A percentile compares a stretch with the other conserved stretches of the same genome.
phyloP scores from a whole-genome alignment of 1,140 invertebrate species.

The Ostrea edulis region DNA sequence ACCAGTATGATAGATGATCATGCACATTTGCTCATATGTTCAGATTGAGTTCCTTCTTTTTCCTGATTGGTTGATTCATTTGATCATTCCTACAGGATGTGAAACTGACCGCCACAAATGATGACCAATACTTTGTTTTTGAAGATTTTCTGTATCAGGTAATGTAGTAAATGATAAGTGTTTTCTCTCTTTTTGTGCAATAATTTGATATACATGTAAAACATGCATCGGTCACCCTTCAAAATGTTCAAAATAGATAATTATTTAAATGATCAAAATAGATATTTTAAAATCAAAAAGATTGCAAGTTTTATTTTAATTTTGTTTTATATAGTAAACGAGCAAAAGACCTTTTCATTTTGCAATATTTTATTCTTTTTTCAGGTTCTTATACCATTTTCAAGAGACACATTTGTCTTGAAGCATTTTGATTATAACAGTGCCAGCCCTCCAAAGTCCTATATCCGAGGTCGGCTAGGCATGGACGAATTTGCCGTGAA shows the following conservation, averaged over 20 bases:
- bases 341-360: not conserved
- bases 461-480: constrained; percentile 77
- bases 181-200: not conserved
- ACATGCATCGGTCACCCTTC: too few species aligned
- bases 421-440: constrained; percentile 79
- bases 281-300: not conserved
- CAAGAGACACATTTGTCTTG: constrained; percentile 90
- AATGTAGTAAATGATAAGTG: not conserved
- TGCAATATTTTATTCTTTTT: constrained; percentile 46
- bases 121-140: constrained; percentile 99
- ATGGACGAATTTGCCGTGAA: constrained; percentile 82
- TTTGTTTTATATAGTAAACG: not conserved
- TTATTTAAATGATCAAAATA: too few species aligned
- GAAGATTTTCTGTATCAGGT: constrained; percentile 97
- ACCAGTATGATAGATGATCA: too few species aligned
- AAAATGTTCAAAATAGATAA: too few species aligned
- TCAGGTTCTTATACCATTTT: constrained; percentile 95
- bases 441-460: constrained; percentile 78
- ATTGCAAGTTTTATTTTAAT: not conserved
- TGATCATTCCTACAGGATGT: constrained; percentile 85
- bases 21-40: too few species aligned
- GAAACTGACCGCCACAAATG: constrained; percentile 96
- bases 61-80: constrained; percentile 1
- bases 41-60: not conserved
- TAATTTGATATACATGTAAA: too few species aligned